Conservation (phyloP, 2,113 vertebrate genomes). For the Ascaphus truei region DNA sequence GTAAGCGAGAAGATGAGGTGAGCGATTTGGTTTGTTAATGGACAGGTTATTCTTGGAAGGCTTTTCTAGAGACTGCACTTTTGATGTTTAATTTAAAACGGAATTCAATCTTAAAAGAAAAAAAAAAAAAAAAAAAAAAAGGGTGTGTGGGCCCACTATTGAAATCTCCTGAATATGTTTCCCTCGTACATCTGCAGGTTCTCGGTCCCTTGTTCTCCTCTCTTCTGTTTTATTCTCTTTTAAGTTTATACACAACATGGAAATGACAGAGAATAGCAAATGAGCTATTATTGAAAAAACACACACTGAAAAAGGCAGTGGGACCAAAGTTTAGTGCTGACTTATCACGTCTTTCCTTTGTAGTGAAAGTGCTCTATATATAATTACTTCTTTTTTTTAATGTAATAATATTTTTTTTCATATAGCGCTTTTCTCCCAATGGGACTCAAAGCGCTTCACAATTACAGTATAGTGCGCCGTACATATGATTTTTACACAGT, state of each 20-base stretch:
- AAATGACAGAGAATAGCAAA: constrained; percentile 26
- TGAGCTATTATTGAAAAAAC: constrained; percentile 25
- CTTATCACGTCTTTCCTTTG: background rate
- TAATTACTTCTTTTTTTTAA: constrained; percentile 12
- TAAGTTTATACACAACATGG: constrained; percentile 21
- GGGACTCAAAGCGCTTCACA: too few relatives aligned
- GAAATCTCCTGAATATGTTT: background rate
- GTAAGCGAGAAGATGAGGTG: background rate
- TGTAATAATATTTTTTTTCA: too few relatives aligned
- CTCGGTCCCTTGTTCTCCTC: background rate
- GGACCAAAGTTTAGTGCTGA: background rate
- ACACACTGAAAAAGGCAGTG: background rate
- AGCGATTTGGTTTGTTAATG: background rate
- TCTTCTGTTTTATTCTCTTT: constrained; percentile 31
- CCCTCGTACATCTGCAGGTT: constrained; percentile 3
- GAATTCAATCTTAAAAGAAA: background rate
- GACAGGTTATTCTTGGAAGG: background rate
- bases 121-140: background rate
- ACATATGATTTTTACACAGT: too few relatives aligned
- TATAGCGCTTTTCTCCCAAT: too few relatives aligned
- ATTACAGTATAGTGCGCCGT: too few relatives aligned
- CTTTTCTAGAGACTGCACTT: background rate
- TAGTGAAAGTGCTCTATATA: background rate
- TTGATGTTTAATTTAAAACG: constrained; percentile 21
- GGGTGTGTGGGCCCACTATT: background rate